Percentiles rank a stretch among this genome's conserved stretches.
Conservation (phyloP, 2,797 vertebrate species). For the Liasis olivaceus region DNA sequence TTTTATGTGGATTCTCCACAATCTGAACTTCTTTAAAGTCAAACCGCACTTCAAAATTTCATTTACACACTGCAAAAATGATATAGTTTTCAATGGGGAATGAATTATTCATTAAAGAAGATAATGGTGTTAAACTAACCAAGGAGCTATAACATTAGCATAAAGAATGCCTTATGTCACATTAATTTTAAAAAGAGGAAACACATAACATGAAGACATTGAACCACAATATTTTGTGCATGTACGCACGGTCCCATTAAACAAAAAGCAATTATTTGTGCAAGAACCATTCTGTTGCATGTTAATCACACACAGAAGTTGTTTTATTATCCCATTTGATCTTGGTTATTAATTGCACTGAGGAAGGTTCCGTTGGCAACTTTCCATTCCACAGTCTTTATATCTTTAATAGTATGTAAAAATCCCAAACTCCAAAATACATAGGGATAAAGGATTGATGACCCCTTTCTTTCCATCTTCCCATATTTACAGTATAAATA, state of each 20-base stretch:
- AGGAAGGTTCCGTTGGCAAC: constrained; percentile 29
- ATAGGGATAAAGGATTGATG: neutral
- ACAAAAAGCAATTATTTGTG: constrained; percentile 70
- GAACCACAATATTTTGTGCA: constrained; percentile 56
- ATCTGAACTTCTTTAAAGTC: constrained; percentile 75
- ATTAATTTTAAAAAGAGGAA: constrained; percentile 79
- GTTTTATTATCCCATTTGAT: constrained; percentile 62
- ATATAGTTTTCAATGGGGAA: constrained; percentile 75
- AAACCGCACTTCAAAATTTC: constrained; percentile 78
- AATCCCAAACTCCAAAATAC: constrained; percentile 2
- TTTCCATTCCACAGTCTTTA: constrained; percentile 44
- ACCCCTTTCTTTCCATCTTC: neutral
- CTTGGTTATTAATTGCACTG: constrained; percentile 66
- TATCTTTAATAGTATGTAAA: constrained; percentile 47
- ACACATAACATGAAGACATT: constrained; percentile 67
- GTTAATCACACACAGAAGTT: constrained; percentile 56
- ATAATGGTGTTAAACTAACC: constrained; percentile 74
- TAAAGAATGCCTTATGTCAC: constrained; percentile 75
- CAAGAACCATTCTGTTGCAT: constrained; percentile 61
- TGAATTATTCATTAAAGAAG: constrained; percentile 80
- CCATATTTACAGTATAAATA: neutral
- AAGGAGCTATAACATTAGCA: constrained; percentile 78
- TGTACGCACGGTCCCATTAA: constrained; percentile 53
- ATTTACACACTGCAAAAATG: constrained; percentile 78
- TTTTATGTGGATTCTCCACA: constrained; percentile 69